These are phyloP conservation scores for Rattus rattus DNA, from an alignment of 2,113 vertebrate genomes.

Conservation along the genomic window DNA sequence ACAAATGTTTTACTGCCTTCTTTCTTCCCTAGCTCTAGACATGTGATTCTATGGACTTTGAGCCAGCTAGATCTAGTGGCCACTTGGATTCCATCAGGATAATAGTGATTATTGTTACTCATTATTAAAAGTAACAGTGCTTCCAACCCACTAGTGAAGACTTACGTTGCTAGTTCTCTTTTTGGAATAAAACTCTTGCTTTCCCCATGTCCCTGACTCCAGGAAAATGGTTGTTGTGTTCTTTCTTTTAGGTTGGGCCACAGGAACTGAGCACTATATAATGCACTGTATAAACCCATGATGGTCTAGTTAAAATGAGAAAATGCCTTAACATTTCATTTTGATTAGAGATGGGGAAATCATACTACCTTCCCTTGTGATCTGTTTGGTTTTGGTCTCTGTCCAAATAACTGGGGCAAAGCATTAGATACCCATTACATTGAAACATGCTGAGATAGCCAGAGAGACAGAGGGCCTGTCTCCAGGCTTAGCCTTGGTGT, in stretches of 20 bases:
- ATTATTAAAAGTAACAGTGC: neutral
- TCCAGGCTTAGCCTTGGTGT: neutral
- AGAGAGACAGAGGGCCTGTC: neutral
- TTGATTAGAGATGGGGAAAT: neutral
- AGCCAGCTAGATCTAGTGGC: neutral
- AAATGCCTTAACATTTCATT: conserved; percentile 21
- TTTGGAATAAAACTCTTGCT: conserved; percentile 5
- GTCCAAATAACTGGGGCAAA: neutral
- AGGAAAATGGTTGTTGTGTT: neutral
- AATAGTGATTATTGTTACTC: neutral
- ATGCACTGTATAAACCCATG: neutral
- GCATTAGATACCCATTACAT: neutral
- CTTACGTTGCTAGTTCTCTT: neutral
- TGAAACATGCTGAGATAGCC: neutral
- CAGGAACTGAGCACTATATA: neutral
- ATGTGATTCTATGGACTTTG: neutral
- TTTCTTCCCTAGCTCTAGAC: neutral
- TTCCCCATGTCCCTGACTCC: neutral
- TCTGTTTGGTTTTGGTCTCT: conserved; percentile 6
- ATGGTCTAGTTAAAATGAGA: neutral
- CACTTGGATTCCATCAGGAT: neutral
- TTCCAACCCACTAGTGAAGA: neutral
- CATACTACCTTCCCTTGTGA: neutral
- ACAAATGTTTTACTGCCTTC: neutral
- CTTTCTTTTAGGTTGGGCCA: conserved; percentile 5